These are phyloP conservation scores for Yoshiicerus persimilis DNA, from an alignment of 1,140 invertebrate species.

Conservation along the genomic window DNA sequence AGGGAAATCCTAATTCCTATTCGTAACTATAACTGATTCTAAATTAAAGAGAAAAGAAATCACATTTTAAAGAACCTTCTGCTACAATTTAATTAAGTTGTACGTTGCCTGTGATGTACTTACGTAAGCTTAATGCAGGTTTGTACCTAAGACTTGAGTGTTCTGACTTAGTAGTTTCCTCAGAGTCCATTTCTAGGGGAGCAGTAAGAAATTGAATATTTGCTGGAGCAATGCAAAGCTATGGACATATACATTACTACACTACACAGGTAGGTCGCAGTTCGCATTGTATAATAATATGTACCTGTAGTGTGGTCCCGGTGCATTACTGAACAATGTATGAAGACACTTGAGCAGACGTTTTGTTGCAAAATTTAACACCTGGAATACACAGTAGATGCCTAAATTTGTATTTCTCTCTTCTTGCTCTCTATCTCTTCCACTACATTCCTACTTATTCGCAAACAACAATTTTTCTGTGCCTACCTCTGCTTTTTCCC, in stretches of 20 bases:
- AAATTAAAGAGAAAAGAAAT: background rate
- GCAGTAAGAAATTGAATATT: background rate
- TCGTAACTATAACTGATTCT: background rate
- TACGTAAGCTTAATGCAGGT: background rate
- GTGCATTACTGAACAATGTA: background rate
- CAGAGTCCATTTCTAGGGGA: background rate
- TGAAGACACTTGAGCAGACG: background rate
- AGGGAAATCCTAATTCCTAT: background rate
- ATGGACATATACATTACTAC: background rate
- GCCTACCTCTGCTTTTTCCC: background rate
- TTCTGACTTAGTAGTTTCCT: background rate
- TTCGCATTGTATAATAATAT: background rate
- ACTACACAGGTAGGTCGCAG: background rate
- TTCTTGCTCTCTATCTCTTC: no score
- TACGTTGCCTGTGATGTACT: background rate
- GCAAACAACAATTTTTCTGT: background rate
- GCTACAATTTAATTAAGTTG: slow-evolving; percentile 1
- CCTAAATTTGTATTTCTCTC: background rate
- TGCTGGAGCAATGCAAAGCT: background rate
- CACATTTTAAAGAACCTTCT: background rate
- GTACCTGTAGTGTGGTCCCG: background rate
- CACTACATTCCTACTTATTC: background rate
- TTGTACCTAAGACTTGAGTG: background rate
- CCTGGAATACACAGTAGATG: background rate
- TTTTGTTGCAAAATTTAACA: slow-evolving; percentile 1